phyloP scores from a whole-genome alignment of 2,888 invertebrate species.

The Drosophila hawaiiensis region DNA sequence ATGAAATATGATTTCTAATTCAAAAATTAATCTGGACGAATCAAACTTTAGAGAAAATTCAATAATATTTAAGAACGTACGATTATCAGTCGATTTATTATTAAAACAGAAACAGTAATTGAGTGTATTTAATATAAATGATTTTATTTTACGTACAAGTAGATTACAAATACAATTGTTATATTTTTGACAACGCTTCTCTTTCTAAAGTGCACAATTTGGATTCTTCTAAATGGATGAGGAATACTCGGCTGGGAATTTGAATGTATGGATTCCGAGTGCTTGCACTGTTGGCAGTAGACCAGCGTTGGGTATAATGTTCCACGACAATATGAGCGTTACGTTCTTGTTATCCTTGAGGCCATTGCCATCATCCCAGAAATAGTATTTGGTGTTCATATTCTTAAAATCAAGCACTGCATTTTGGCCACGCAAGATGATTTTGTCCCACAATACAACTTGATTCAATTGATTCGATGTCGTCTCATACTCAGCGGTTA shows the following conservation, averaged over 20 bases:
- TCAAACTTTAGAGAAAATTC: not conserved
- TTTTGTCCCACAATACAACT: constrained; percentile 99
- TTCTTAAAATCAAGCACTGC: constrained; percentile 96
- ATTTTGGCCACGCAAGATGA: constrained; percentile 96
- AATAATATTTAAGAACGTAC: not conserved
- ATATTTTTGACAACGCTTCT: constrained; percentile 11
- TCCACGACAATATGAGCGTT: constrained; percentile 97
- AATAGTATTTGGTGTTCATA: constrained; percentile 99
- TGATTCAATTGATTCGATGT: constrained; percentile 94
- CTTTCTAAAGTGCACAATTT: constrained; percentile 1
- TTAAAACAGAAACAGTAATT: not conserved
- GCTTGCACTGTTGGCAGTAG: constrained; percentile 95
- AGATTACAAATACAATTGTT: constrained; percentile 33
- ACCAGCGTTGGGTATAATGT: constrained; percentile 99
- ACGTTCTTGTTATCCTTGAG: constrained; percentile 97
- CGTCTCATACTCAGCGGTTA: constrained; percentile 98
- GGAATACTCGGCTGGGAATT: constrained; percentile 96
- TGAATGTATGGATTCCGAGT: constrained; percentile 93
- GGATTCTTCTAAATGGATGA: constrained; percentile 85
- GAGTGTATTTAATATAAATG: constrained; percentile 45
- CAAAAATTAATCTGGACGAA: not conserved
- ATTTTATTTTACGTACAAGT: constrained; percentile 50
- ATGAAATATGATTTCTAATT: not conserved
- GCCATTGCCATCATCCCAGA: constrained; percentile 99
- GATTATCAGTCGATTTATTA: not conserved